Percentiles rank a stretch among this genome's conserved stretches.
phyloP scores from a whole-genome alignment of 2,797 vertebrate genomes.

The Cephalopachus bancanus region DNA sequence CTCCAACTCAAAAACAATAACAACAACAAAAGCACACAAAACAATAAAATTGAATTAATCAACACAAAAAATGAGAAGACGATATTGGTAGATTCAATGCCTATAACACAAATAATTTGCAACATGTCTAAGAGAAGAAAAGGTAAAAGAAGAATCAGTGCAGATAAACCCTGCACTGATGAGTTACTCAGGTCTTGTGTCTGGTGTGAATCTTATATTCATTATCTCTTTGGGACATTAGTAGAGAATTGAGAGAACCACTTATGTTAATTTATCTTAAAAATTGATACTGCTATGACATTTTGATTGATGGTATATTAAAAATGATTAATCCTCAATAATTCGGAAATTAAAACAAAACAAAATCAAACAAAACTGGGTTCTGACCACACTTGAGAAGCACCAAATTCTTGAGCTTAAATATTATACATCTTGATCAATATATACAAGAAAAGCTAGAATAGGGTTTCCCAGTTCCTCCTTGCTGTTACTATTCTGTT shows the following conservation, averaged over 20 bases:
- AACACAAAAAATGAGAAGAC: background rate
- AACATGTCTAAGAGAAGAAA: background rate
- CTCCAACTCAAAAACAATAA: too few relatives aligned
- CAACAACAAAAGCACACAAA: too few relatives aligned
- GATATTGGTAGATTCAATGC: background rate
- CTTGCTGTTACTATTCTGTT: background rate
- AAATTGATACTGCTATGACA: background rate
- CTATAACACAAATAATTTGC: background rate
- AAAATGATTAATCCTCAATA: background rate
- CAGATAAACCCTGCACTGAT: too few relatives aligned
- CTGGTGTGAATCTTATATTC: background rate
- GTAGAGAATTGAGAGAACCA: background rate
- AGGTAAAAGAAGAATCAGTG: background rate
- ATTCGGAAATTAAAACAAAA: conserved; percentile 14
- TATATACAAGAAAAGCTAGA: background rate
- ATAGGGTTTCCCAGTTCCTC: background rate
- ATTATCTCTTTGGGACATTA: background rate
- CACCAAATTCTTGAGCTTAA: background rate
- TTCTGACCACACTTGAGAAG: background rate
- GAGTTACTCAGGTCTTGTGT: background rate
- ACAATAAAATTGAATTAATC: too few relatives aligned
- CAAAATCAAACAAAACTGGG: background rate
- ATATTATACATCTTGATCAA: background rate
- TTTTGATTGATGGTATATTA: background rate
- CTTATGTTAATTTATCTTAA: background rate